Percentiles rank a stretch among this genome's conserved stretches.
phyloP scores from a whole-genome alignment of 2,888 invertebrate species.

The Pantelozetes paolii region DNA sequence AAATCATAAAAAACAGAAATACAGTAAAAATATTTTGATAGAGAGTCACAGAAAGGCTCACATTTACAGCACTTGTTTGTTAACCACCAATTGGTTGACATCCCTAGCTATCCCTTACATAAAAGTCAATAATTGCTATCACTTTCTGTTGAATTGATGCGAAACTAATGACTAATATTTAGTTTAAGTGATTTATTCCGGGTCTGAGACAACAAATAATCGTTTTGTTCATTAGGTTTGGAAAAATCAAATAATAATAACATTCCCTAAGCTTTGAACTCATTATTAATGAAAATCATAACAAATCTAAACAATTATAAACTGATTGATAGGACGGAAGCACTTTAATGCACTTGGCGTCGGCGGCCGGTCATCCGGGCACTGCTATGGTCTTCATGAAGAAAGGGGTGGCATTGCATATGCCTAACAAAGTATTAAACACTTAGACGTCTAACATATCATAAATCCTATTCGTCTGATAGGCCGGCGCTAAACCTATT shows the following conservation, averaged over 20 bases:
- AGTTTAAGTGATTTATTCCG: no score
- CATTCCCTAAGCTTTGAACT: background rate
- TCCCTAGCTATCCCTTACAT: no score
- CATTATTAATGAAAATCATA: background rate
- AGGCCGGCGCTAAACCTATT: slow-evolving; percentile 92
- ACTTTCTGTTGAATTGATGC: background rate
- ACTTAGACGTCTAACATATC: background rate
- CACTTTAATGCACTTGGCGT: slow-evolving; percentile 97
- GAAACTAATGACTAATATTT: background rate
- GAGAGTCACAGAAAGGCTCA: no score
- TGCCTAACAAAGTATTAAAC: slow-evolving; percentile 84
- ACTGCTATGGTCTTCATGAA: slow-evolving; percentile 97
- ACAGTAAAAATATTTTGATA: no score
- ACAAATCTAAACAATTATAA: background rate
- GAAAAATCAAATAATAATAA: slow-evolving; percentile 12
- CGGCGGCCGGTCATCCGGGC: slow-evolving; percentile 92
- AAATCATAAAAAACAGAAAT: no score
- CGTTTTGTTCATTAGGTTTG: background rate
- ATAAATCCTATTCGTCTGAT: slow-evolving; percentile 48
- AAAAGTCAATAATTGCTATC: background rate
- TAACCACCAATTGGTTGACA: no score
- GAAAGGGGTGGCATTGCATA: slow-evolving; percentile 96
- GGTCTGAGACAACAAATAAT: no score
- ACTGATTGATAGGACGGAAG: slow-evolving; percentile 68
- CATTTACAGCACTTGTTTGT: no score